phyloP scores from a whole-genome alignment of 2,113 vertebrate species.

The Ornithorhynchus anatinus region DNA sequence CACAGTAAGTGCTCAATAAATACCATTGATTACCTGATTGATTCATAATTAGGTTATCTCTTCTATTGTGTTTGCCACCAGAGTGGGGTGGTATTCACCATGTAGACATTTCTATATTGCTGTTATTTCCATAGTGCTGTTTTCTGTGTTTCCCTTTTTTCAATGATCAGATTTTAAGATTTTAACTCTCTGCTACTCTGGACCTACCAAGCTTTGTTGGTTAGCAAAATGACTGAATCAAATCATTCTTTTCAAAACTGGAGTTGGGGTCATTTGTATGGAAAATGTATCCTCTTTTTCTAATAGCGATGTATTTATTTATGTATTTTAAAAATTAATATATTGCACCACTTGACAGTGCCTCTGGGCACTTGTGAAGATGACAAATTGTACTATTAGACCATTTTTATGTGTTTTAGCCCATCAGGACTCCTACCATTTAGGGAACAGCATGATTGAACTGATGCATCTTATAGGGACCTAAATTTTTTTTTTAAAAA shows the following conservation, averaged over 20 bases:
- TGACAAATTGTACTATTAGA: neutral
- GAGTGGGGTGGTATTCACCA: neutral
- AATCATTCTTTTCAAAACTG: conserved; percentile 10
- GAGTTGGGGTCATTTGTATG: conserved; percentile 10
- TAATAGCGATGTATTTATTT: conserved; percentile 5
- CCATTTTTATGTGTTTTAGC: neutral
- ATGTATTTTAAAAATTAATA: conserved; percentile 18
- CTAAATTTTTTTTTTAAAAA: neutral
- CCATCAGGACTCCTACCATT: neutral
- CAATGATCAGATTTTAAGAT: conserved; percentile 1
- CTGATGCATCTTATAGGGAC: neutral
- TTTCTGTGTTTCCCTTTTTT: neutral
- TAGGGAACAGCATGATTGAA: neutral
- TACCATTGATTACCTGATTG: conserved; percentile 36
- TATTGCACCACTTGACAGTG: no score
- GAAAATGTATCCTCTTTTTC: neutral
- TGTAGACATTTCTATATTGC: conserved; percentile 1
- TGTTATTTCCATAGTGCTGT: neutral
- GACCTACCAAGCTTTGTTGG: neutral
- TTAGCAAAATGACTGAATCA: neutral
- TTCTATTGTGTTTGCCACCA: neutral
- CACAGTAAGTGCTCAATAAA: no score
- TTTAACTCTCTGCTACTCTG: conserved; percentile 4
- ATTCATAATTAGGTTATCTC: neutral
- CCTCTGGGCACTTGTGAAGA: conserved; percentile 15